These are phyloP conservation scores for Typhlichthys subterraneus DNA, from an alignment of 2,797 vertebrate species.

Conservation along the genomic window DNA sequence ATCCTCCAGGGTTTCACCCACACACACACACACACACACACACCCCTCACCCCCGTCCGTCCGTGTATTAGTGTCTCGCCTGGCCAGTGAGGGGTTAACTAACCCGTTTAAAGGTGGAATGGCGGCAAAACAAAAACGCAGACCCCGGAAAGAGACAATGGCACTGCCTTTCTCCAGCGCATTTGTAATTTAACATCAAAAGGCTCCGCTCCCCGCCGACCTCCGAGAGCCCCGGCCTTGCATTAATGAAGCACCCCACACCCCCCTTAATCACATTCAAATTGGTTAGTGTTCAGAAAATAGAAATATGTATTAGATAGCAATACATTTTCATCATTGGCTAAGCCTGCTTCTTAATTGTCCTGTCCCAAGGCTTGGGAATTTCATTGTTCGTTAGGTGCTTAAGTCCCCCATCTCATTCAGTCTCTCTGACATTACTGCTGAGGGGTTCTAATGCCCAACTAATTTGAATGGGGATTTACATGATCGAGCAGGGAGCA, in stretches of 20 bases:
- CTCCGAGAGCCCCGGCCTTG: slow-evolving; percentile 78
- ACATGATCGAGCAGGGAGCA: slow-evolving; percentile 99
- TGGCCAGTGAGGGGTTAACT: slow-evolving; percentile 77
- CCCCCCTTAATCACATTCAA: slow-evolving; percentile 99
- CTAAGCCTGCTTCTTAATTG: slow-evolving; percentile 99
- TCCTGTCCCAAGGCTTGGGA: slow-evolving; percentile 99
- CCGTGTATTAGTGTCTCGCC: slow-evolving; percentile 72
- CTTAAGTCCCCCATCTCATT: slow-evolving; percentile 99
- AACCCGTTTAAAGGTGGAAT: slow-evolving; percentile 81
- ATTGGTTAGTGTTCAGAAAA: slow-evolving; percentile 99
- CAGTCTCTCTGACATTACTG: slow-evolving; percentile 99
- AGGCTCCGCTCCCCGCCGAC: slow-evolving; percentile 81
- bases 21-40: neutral
- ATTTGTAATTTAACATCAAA: slow-evolving; percentile 91
- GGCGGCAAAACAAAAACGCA: slow-evolving; percentile 76
- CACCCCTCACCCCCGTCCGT: slow-evolving; percentile 34
- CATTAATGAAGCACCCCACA: slow-evolving; percentile 84
- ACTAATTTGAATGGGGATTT: slow-evolving; percentile 99
- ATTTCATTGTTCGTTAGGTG: slow-evolving; percentile 99
- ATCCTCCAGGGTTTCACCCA: neutral
- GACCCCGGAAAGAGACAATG: slow-evolving; percentile 81
- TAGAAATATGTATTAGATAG: slow-evolving; percentile 99
- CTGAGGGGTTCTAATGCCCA: slow-evolving; percentile 99
- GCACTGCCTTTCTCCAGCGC: slow-evolving; percentile 75
- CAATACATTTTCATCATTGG: slow-evolving; percentile 99